Conservation (phyloP, 2,888 invertebrate genomes). For the Drymonia ruficornis region DNA sequence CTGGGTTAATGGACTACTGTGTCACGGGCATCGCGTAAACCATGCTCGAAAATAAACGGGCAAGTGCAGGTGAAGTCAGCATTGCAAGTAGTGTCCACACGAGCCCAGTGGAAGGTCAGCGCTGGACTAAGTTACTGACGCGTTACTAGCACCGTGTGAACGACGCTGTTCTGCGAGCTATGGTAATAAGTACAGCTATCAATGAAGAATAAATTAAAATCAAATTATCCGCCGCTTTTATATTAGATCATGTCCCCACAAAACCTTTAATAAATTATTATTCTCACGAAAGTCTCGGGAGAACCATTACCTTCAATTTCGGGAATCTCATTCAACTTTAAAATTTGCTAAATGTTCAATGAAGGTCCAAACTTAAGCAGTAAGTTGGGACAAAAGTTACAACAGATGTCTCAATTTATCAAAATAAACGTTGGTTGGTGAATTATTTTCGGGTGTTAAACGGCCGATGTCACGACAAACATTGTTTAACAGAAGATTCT, state of each 20-base stretch:
- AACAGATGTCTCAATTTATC: slow-evolving; percentile 26
- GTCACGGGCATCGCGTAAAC: too few relatives aligned
- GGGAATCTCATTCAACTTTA: neutral
- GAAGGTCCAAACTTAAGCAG: slow-evolving; percentile 8
- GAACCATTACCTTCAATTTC: neutral
- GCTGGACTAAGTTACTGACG: too few relatives aligned
- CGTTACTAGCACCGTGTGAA: too few relatives aligned
- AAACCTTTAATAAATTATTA: neutral
- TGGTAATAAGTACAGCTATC: too few relatives aligned
- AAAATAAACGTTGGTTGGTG: slow-evolving; percentile 7
- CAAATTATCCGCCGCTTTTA: neutral
- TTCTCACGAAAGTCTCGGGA: neutral
- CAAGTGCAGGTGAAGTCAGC: too few relatives aligned
- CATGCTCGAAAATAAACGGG: too few relatives aligned
- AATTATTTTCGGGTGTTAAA: slow-evolving; percentile 7
- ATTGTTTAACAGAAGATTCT: neutral
- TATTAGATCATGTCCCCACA: neutral
- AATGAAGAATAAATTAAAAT: neutral
- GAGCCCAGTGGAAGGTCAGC: too few relatives aligned
- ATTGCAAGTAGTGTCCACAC: too few relatives aligned
- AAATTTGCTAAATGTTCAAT: slow-evolving; percentile 31
- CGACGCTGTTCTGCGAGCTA: too few relatives aligned
- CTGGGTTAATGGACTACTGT: too few relatives aligned
- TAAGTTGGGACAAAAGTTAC: slow-evolving; percentile 17
- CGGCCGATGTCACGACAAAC: neutral